Evolutionary conservation across 2,888 invertebrate genomes (phyloP).

Genomic region (Brachyptera risi): DNA sequence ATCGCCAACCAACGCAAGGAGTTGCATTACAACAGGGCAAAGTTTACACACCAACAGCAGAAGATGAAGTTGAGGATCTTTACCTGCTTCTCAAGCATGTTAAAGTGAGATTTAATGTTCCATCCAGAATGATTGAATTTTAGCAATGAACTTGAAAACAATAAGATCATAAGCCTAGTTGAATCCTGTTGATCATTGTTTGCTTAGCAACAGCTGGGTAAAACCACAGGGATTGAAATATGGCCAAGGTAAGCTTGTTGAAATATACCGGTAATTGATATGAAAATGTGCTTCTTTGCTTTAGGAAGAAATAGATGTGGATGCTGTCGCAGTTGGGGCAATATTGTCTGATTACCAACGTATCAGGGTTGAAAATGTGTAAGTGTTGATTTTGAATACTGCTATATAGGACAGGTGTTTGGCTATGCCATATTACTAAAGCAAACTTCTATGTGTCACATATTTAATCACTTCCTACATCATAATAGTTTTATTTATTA

Average conservation of each 20-base stretch:
- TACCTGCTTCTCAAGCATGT: constrained; percentile 74
- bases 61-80: constrained; percentile 97
- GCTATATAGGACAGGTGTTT: too few relatives aligned
- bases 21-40: constrained; percentile 73
- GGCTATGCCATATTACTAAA: neutral
- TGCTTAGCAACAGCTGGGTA: too few relatives aligned
- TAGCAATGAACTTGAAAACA: neutral
- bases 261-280: too few relatives aligned
- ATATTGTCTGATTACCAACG: constrained; percentile 98
- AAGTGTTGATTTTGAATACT: too few relatives aligned
- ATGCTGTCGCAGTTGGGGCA: constrained; percentile 96
- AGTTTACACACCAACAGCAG: constrained; percentile 72
- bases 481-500: neutral
- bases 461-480: neutral
- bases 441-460: too few relatives aligned
- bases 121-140: neutral
- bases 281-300: too few relatives aligned
- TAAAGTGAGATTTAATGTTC: constrained; percentile 51
- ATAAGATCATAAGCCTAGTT: too few relatives aligned
- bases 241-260: too few relatives aligned
- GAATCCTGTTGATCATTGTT: too few relatives aligned
- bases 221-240: too few relatives aligned
- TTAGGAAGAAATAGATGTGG: constrained; percentile 67
- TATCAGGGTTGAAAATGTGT: constrained; percentile 96
- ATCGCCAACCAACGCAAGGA: constrained; percentile 78